A percentile compares a stretch with the other conserved stretches of the same genome.
These are phyloP conservation scores for Seriola rivoliana DNA, from an alignment of 2,113 vertebrate genomes.

Conservation along the genomic window DNA sequence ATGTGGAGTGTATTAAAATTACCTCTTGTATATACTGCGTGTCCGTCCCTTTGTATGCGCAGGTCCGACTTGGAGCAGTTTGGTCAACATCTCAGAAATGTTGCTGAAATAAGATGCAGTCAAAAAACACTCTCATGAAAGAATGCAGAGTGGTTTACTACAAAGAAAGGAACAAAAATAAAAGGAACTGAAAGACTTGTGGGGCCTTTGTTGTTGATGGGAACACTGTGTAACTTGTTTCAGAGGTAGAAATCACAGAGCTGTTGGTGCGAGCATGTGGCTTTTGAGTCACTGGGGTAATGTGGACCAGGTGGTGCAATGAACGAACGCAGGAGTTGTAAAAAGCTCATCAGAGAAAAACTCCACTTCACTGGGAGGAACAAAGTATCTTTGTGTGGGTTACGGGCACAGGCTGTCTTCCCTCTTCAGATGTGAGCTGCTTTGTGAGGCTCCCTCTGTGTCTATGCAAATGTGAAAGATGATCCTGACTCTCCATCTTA, in stretches of 20 bases:
- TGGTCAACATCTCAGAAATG: slow-evolving; percentile 19
- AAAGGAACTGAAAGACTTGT: slow-evolving; percentile 15
- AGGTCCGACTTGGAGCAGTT: slow-evolving; percentile 4
- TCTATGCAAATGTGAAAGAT: slow-evolving; percentile 67
- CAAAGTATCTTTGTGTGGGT: slow-evolving; percentile 71
- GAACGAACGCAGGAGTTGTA: slow-evolving; percentile 76
- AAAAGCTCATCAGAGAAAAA: slow-evolving; percentile 81
- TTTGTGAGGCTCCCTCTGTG: slow-evolving; percentile 57
- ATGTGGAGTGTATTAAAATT: slow-evolving; percentile 63
- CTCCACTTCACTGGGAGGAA: slow-evolving; percentile 68
- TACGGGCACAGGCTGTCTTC: slow-evolving; percentile 50
- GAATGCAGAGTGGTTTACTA: slow-evolving; percentile 20
- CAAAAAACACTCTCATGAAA: slow-evolving; percentile 14
- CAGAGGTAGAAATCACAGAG: slow-evolving; percentile 43
- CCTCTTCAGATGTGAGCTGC: slow-evolving; percentile 47
- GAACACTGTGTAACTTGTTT: slow-evolving; percentile 20
- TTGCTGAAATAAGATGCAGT: not conserved
- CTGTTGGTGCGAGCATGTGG: slow-evolving; percentile 57
- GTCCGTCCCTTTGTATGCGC: slow-evolving; percentile 27
- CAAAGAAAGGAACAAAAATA: not conserved
- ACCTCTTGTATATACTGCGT: slow-evolving; percentile 12
- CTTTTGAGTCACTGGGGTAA: slow-evolving; percentile 73
- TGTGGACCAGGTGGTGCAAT: slow-evolving; percentile 79
- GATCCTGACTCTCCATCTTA: slow-evolving; percentile 47
- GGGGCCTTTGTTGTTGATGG: slow-evolving; percentile 56